Percentiles rank a stretch among this genome's conserved stretches.
phyloP scores from a whole-genome alignment of 2,888 invertebrate species.

The Bedellia somnulentella region DNA sequence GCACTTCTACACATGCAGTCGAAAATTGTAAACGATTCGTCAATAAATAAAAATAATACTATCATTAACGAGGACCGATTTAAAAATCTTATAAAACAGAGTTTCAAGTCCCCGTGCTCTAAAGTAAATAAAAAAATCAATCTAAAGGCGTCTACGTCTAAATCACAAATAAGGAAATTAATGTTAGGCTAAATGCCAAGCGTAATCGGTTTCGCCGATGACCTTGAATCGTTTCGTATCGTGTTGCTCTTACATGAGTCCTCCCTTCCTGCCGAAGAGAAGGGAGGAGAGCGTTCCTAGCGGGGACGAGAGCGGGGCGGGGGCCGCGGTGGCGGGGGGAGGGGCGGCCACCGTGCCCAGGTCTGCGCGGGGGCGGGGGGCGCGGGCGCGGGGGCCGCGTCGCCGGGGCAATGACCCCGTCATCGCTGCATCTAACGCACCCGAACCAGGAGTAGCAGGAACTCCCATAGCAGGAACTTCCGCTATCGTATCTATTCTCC shows the following conservation, averaged over 20 bases:
- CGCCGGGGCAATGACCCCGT: constrained; percentile 21
- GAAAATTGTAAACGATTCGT: constrained; percentile 30
- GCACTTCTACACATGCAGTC: constrained; percentile 23
- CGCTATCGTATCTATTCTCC: constrained; percentile 14
- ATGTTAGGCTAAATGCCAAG: constrained; percentile 12
- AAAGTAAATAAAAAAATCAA: constrained; percentile 13
- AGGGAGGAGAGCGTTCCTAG: constrained; percentile 78
- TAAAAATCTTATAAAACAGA: constrained; percentile 3
- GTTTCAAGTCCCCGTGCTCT: constrained; percentile 3
- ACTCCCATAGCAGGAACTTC: constrained; percentile 50
- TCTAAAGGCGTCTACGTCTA: constrained; percentile 16
- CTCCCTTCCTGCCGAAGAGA: constrained; percentile 84
- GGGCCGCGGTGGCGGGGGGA: constrained; percentile 18
- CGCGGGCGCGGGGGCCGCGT: constrained; percentile 33
- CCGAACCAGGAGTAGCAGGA: constrained; percentile 63
- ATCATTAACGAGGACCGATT: constrained; percentile 18
- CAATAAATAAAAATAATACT: constrained; percentile 26
- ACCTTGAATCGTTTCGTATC: not conserved
- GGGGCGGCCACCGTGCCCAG: constrained; percentile 39
- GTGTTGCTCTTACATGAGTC: constrained; percentile 57
- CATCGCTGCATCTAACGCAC: constrained; percentile 45
- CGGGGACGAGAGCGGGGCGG: constrained; percentile 32
- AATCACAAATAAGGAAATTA: constrained; percentile 19
- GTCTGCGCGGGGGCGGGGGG: constrained; percentile 37
- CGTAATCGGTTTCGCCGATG: not conserved